Evolutionary conservation across 1,140 invertebrate species (phyloP), one percentile per base, ranked within the genome.

Genomic region (Tetranychus urticae): DNA sequence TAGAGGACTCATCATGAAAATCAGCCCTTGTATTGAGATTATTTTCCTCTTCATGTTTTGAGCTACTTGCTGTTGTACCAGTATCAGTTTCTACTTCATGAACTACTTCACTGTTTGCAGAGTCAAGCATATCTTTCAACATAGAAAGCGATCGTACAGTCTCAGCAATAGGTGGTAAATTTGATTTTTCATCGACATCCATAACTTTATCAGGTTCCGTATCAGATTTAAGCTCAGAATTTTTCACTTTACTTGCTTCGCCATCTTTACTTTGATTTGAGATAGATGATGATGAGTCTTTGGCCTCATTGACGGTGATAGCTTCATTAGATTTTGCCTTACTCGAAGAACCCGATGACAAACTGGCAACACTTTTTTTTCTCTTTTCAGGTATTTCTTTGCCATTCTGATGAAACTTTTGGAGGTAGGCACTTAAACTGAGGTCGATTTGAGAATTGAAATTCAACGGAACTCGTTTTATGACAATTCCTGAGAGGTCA

Each of bases 381-480:
- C 31, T 56, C 48, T 61, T 61, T 14, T 61, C n/a, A 3, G 34
- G 48, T 34, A 59, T 45, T 58, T 62, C 35, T 37, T 54, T 37
- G 8, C n/a, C n/a, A 58, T 62, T 59, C 47, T 62, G 23, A 46
- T 48, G 58, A 14, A 58, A n/a, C 35, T 61, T 63, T 39, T 61
- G 46, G 8, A 64, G 7, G 56, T 62, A 64, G 34, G 64, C 60
- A 39, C 57, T 59, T 35, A 65, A 48, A 45, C 62, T 64, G 31
- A 65, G 50, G 46, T 65, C 61, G 23, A 63, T 62, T 50, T 65
- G 64, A 60, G 52, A 10, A 48, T 60, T 62, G 35, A 36, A 48
- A 46, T 54, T 48, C 42, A 58, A 31, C 31, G 57, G 57, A 23
- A 61, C 36, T 23, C 60, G 50, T n/a, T 36, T 61, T n/a, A 61